Conservation (phyloP, 2,113 vertebrate genomes). For the Saiga tatarica region DNA sequence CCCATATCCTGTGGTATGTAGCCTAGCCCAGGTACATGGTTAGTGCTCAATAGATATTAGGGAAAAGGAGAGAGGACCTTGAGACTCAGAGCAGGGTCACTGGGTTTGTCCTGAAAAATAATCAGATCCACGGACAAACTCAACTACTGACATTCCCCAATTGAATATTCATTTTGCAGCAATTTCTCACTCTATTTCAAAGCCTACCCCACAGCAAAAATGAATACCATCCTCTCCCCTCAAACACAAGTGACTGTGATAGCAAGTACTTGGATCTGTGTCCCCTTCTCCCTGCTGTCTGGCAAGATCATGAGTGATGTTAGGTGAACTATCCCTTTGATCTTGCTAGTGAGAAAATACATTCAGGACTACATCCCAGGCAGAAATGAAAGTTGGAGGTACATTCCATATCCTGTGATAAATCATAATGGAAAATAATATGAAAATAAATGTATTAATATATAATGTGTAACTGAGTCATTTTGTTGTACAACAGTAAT, state of each 20-base stretch:
- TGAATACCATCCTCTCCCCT: neutral
- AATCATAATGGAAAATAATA: neutral
- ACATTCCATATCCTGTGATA: neutral
- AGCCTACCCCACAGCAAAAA: neutral
- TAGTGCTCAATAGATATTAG: neutral
- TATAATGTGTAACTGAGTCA: neutral
- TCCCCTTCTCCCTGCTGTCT: neutral
- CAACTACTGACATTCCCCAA: neutral
- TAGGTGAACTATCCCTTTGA: neutral
- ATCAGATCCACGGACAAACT: neutral
- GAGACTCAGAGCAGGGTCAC: neutral
- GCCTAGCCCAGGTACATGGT: too few species aligned
- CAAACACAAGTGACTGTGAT: neutral
- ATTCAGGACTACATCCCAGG: neutral
- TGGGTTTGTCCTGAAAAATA: neutral
- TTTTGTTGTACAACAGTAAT: neutral
- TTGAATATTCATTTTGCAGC: neutral
- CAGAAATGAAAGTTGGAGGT: neutral
- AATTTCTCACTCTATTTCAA: neutral
- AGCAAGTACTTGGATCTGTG: neutral
- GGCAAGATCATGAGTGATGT: neutral
- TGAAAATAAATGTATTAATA: neutral
- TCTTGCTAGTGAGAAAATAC: neutral
- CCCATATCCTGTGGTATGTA: accelerated
- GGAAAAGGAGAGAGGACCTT: neutral